Conservation (phyloP, 2,113 vertebrate genomes). For the Spilogale gracilis region DNA sequence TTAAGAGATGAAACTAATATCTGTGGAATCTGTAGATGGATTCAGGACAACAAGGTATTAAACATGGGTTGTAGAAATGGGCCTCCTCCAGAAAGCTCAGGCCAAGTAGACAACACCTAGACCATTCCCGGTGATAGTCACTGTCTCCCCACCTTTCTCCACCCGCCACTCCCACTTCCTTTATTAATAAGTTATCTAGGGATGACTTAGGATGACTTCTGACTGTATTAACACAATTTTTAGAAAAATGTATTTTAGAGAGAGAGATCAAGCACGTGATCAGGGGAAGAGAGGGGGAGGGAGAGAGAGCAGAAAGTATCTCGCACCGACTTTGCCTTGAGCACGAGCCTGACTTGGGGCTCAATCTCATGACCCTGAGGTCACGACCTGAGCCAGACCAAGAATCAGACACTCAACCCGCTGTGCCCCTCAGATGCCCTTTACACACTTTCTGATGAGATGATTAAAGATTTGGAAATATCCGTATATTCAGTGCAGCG, state of each 20-base stretch:
- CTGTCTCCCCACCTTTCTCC: neutral
- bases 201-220: neutral
- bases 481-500: neutral
- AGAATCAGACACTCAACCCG: neutral
- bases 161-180: neutral
- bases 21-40: neutral
- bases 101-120: neutral
- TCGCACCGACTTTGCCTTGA: neutral
- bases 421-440: neutral
- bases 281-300: neutral
- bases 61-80: neutral
- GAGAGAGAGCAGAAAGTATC: neutral
- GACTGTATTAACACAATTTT: neutral
- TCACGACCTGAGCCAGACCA: neutral
- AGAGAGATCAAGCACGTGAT: neutral
- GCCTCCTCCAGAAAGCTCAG: neutral
- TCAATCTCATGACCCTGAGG: neutral
- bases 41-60: neutral
- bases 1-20: neutral
- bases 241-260: neutral
- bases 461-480: slow-evolving; percentile 4
- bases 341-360: neutral
- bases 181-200: neutral
- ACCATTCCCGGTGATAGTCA: neutral
- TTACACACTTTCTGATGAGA: neutral